Conservation (phyloP, 2,797 vertebrate genomes). For the Lithobates sylvaticus region DNA sequence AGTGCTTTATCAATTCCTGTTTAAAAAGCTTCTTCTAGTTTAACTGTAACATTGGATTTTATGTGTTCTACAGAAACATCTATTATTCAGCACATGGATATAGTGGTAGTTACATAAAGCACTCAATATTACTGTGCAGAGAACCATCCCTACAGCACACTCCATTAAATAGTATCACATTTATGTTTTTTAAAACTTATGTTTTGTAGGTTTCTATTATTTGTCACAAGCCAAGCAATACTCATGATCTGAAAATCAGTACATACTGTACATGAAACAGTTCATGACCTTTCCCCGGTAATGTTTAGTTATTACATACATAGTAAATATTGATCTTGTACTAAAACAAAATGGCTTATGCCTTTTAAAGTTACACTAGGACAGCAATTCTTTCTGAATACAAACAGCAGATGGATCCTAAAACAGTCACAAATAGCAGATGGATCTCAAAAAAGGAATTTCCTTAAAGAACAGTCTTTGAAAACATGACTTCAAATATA, state of each 20-base stretch:
- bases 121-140: background rate
- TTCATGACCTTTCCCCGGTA: constrained; percentile 12
- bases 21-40: constrained; percentile 43
- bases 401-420: background rate
- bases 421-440: background rate
- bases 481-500: background rate
- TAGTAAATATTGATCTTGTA: constrained; percentile 28
- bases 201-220: background rate
- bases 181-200: constrained; percentile 9
- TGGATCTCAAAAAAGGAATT: background rate
- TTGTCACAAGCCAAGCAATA: background rate
- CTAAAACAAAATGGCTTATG: constrained; percentile 22
- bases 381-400: background rate
- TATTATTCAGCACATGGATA: constrained; percentile 30
- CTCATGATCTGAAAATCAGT: background rate
- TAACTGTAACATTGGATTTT: constrained; percentile 53
- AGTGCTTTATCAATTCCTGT: constrained; percentile 53
- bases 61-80: constrained; percentile 25
- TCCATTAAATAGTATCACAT: constrained; percentile 1
- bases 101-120: constrained; percentile 14
- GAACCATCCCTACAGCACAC: background rate
- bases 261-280: constrained; percentile 15
- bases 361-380: constrained; percentile 2
- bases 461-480: background rate
- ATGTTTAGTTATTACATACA: background rate